These are phyloP conservation scores for Leucozona laternaria DNA, from an alignment of 2,888 invertebrate species.

Conservation along the genomic window DNA sequence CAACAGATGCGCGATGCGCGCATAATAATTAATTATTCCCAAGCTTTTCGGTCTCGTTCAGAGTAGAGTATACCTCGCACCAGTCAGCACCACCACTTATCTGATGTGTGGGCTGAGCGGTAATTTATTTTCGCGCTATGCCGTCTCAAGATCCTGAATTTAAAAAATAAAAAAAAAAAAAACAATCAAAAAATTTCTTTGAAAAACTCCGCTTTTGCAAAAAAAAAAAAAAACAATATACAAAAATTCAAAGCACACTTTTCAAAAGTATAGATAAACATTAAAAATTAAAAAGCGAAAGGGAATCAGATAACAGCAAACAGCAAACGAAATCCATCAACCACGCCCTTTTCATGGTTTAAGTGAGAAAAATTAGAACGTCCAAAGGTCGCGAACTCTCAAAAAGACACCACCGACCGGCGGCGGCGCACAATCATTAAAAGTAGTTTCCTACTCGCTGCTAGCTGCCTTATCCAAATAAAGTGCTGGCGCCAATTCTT, in stretches of 20 bases:
- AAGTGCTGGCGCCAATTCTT: conserved; percentile 55
- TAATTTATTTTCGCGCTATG: conserved; percentile 61
- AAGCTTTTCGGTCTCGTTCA: conserved; percentile 27
- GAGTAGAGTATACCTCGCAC: no score
- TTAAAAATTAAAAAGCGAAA: conserved; percentile 39
- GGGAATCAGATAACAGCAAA: conserved; percentile 21
- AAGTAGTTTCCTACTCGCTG: conserved; percentile 17
- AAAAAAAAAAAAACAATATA: no score
- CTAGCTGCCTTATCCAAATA: neutral
- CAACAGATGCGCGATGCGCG: conserved; percentile 48
- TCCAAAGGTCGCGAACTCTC: conserved; percentile 39
- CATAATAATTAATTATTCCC: conserved; percentile 72
- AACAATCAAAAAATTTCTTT: no score
- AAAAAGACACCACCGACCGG: conserved; percentile 16
- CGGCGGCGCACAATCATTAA: neutral
- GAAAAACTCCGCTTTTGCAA: conserved; percentile 38
- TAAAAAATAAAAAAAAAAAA: neutral
- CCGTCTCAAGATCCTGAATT: conserved; percentile 42
- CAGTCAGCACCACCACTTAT: conserved; percentile 54
- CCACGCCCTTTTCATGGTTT: conserved; percentile 58
- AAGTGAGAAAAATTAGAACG: conserved; percentile 61
- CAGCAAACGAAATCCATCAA: conserved; percentile 1
- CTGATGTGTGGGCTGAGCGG: conserved; percentile 45
- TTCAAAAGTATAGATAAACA: conserved; percentile 5
- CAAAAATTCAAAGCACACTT: conserved; percentile 44